These are phyloP conservation scores for Strix uralensis DNA, from an alignment of 2,113 vertebrate genomes.

Conservation along the genomic window DNA sequence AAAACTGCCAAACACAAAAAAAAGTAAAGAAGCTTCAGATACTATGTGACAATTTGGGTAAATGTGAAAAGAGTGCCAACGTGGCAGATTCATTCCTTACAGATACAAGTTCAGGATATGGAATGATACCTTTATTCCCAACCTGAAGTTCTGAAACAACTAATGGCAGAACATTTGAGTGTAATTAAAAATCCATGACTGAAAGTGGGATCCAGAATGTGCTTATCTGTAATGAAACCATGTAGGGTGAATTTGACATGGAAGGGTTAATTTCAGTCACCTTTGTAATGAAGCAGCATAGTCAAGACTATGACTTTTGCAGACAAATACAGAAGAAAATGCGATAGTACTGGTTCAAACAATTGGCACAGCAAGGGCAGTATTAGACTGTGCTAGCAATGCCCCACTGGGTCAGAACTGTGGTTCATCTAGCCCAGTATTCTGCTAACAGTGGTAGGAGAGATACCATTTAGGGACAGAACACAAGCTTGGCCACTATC, in stretches of 20 bases:
- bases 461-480: not conserved
- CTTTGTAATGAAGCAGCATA: not conserved
- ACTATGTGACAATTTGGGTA: not conserved
- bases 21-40: not conserved
- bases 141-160: not conserved
- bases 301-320: not conserved
- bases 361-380: not conserved
- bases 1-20: not conserved
- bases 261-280: not conserved
- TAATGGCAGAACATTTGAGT: not conserved
- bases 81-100: not conserved
- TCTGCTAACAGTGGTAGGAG: not conserved
- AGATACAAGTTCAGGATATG: not conserved
- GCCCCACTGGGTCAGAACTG: not conserved
- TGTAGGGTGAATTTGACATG: not conserved
- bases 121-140: not conserved
- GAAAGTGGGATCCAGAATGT: not conserved
- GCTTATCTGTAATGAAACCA: not conserved
- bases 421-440: not conserved
- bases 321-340: not conserved
- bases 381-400: not conserved
- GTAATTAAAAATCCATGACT: not conserved
- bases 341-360: not conserved
- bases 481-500: not conserved
- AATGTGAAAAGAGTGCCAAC: not conserved